phyloP scores from a whole-genome alignment of 1,140 invertebrate genomes.

The Atta colombica region DNA sequence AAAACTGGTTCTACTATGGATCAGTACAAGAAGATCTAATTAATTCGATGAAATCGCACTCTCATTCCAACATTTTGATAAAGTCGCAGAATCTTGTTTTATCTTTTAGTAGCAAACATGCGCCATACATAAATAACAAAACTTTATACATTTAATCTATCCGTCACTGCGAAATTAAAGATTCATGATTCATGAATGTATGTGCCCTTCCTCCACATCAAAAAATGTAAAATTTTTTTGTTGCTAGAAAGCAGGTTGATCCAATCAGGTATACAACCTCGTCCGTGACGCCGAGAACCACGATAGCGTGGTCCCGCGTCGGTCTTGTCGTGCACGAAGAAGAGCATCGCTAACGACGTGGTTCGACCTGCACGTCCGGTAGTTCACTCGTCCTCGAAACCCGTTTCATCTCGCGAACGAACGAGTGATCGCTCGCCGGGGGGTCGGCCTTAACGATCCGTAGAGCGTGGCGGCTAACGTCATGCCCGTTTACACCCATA shows the following conservation, averaged over 20 bases:
- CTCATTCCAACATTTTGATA: neutral
- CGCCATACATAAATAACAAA: conserved; percentile 2
- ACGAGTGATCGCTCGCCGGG: conserved; percentile 78
- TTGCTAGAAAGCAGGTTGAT: conserved; percentile 37
- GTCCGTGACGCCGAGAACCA: conserved; percentile 9
- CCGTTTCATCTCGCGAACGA: conserved; percentile 75
- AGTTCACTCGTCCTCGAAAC: conserved; percentile 80
- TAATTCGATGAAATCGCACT: conserved; percentile 23
- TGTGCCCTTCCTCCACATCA: too few species aligned
- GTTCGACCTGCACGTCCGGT: conserved; percentile 77
- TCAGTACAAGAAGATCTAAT: neutral
- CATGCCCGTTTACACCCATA: conserved; percentile 82
- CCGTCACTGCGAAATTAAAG: neutral
- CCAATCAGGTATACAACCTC: neutral
- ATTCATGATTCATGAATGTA: neutral
- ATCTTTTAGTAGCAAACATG: neutral
- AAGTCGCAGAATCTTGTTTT: neutral
- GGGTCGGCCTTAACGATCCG: conserved; percentile 81
- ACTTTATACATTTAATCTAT: conserved; percentile 20
- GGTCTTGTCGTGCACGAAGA: conserved; percentile 53
- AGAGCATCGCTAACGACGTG: conserved; percentile 78
- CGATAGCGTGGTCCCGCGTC: conserved; percentile 46
- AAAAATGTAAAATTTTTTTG: conserved; percentile 14
- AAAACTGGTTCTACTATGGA: neutral
- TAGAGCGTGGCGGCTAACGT: conserved; percentile 76